Evolutionary conservation across 2,797 vertebrate species (phyloP).

Genomic region (Eulemur mongoz): DNA sequence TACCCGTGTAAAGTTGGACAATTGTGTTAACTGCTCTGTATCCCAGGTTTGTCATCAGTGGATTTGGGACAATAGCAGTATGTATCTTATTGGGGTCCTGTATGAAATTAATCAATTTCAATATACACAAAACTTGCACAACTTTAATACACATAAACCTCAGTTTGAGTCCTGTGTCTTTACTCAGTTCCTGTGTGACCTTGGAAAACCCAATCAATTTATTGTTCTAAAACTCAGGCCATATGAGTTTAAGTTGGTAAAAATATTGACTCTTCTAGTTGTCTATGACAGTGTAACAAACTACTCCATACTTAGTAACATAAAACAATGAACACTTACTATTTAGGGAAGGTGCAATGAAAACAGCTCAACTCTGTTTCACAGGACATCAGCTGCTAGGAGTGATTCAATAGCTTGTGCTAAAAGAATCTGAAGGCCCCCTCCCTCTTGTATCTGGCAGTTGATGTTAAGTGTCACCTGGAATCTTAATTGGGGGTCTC

Average conservation of each 20-base stretch:
- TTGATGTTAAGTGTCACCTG: neutral
- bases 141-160: neutral
- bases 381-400: neutral
- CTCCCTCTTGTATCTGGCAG: neutral
- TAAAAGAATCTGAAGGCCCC: neutral
- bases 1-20: neutral
- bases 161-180: neutral
- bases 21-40: neutral
- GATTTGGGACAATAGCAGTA: neutral
- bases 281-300: neutral
- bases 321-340: neutral
- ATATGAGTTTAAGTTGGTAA: neutral
- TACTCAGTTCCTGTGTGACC: neutral
- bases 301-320: neutral
- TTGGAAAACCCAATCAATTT: neutral
- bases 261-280: neutral
- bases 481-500: neutral
- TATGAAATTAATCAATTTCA: neutral
- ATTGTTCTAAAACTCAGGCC: neutral
- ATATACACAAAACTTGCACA: neutral
- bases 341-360: neutral
- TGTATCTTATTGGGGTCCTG: neutral
- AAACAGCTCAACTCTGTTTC: neutral
- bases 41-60: neutral
- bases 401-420: neutral